These are phyloP conservation scores for Diadophis punctatus DNA, from an alignment of 2,113 vertebrate species.

Conservation along the genomic window DNA sequence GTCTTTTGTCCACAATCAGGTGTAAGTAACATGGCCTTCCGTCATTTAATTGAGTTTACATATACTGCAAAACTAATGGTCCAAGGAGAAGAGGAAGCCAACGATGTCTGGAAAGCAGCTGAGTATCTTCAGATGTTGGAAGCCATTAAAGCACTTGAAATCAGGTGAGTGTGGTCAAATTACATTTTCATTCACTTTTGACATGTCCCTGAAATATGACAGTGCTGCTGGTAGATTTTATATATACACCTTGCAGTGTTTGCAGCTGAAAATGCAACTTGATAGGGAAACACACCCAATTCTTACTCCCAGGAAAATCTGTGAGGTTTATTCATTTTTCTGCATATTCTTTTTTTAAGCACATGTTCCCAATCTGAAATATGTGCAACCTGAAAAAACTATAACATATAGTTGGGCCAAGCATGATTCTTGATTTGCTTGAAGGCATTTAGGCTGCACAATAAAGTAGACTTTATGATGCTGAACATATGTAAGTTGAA, in stretches of 20 bases:
- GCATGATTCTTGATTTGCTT: not conserved
- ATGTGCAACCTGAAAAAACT: not conserved
- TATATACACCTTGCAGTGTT: not conserved
- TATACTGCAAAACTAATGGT: conserved; percentile 92
- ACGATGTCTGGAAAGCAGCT: conserved; percentile 95
- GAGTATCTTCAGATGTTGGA: conserved; percentile 98
- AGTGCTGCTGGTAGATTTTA: not conserved
- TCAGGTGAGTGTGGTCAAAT: conserved; percentile 66
- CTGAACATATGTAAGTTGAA: not conserved
- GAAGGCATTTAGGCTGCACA: not conserved
- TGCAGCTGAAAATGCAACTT: not conserved
- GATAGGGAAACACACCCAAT: not conserved
- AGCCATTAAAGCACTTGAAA: conserved; percentile 93
- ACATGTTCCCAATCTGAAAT: not conserved
- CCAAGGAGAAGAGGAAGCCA: conserved; percentile 86
- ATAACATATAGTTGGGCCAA: not conserved
- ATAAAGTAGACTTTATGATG: not conserved
- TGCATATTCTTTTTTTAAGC: not conserved
- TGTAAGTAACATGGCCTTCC: conserved; percentile 94
- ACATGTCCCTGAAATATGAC: not conserved
- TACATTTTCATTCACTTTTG: not conserved
- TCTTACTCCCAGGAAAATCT: not conserved
- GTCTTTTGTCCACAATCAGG: conserved; percentile 66
- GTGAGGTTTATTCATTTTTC: not conserved
- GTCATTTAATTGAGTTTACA: conserved; percentile 95